These are phyloP conservation scores for Acarapis woodi DNA, from an alignment of 1,140 invertebrate species.

Conservation along the genomic window DNA sequence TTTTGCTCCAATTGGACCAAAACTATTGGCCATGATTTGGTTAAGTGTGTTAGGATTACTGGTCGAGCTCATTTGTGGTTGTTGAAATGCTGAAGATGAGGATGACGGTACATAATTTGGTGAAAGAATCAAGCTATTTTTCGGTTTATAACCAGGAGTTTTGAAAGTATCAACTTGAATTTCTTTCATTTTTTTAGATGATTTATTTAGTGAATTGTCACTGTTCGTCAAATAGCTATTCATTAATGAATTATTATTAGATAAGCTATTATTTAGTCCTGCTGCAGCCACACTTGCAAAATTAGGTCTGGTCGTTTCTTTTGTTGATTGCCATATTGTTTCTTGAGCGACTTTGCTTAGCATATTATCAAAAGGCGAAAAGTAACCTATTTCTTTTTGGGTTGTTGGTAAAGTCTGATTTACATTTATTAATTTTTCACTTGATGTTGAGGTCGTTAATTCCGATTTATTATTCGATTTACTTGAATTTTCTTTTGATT, in stretches of 20 bases:
- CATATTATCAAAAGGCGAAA: conserved; percentile 44
- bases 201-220: not conserved
- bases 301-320: conserved; percentile 31
- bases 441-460: not conserved
- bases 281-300: conserved; percentile 39
- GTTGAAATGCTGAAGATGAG: conserved; percentile 1
- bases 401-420: no score
- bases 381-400: conserved; percentile 31
- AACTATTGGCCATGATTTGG: conserved; percentile 6
- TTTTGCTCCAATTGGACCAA: conserved; percentile 12
- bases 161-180: conserved; percentile 37
- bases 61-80: no score
- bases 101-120: conserved; percentile 22
- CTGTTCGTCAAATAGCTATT: not conserved
- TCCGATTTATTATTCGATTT: not conserved
- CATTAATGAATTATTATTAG: not conserved
- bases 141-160: conserved; percentile 50
- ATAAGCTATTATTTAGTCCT: conserved; percentile 16
- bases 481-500: not conserved
- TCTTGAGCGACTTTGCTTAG: conserved; percentile 30
- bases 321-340: conserved; percentile 32
- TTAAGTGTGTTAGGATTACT: conserved; percentile 10
- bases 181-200: no score
- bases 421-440: no score
- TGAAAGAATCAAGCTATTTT: conserved; percentile 28